A percentile compares a stretch with the other conserved stretches of the same genome.
These are phyloP conservation scores for Dipodomys spectabilis DNA, from an alignment of 2,113 vertebrate species.

Conservation along the genomic window DNA sequence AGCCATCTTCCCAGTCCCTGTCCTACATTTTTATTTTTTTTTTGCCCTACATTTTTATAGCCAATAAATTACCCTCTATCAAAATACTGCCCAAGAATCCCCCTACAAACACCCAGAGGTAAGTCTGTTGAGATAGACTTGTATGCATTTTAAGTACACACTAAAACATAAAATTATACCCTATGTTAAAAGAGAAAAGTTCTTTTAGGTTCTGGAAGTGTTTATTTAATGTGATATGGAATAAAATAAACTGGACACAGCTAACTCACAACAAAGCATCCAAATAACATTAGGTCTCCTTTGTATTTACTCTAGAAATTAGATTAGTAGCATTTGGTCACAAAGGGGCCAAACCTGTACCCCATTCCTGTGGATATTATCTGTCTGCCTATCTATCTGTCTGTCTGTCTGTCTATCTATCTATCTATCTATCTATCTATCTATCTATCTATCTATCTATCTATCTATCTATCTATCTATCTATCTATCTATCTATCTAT, in stretches of 20 bases:
- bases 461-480: no score
- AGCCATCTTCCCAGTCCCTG: no score
- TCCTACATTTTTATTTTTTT: no score
- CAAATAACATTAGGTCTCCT: background rate
- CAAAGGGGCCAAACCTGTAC: background rate
- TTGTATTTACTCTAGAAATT: conserved; percentile 37
- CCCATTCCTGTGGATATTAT: conserved; percentile 26
- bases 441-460: no score
- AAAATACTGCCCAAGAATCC: background rate
- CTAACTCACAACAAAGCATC: background rate
- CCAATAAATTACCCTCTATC: background rate
- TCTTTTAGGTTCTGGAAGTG: background rate
- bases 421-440: no score
- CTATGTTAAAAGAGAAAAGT: background rate
- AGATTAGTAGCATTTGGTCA: background rate
- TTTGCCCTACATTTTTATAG: background rate
- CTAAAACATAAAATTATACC: background rate
- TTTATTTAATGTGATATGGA: background rate
- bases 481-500: no score
- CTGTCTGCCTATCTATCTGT: no score
- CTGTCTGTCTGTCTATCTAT: no score
- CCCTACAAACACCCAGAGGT: background rate
- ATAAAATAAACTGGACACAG: conserved; percentile 13
- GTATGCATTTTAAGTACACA: background rate
- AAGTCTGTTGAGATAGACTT: background rate